Percentiles rank a stretch among this genome's conserved stretches.
Conservation (phyloP, 2,797 vertebrate species). For the Vespertilio murinus region DNA sequence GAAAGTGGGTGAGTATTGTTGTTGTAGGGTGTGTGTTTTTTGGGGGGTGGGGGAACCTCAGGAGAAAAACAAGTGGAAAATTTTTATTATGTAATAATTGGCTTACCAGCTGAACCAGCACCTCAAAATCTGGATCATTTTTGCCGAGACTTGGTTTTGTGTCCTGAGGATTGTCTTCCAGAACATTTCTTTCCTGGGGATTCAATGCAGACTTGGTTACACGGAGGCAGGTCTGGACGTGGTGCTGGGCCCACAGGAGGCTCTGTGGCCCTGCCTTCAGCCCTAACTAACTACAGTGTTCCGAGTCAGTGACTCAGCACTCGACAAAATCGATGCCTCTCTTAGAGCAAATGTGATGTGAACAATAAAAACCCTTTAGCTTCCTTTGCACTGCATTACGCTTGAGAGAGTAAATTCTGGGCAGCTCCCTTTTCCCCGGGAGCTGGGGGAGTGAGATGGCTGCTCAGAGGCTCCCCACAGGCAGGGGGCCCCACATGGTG, state of each 20-base stretch:
- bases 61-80: background rate
- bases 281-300: rapidly evolving
- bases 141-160: background rate
- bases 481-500: background rate
- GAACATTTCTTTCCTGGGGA: slow-evolving; percentile 45
- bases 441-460: rapidly evolving
- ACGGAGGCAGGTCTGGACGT: background rate
- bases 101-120: slow-evolving; percentile 52
- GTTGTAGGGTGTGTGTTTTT: background rate
- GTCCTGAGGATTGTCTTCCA: slow-evolving; percentile 5
- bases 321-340: background rate
- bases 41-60: background rate
- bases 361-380: background rate
- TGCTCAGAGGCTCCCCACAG: background rate
- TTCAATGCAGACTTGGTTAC: slow-evolving; percentile 16
- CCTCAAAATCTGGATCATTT: background rate
- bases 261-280: no score
- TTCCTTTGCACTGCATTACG: background rate
- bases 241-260: background rate
- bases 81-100: no score
- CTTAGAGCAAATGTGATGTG: background rate
- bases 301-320: background rate
- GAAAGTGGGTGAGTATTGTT: background rate
- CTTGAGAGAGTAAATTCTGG: background rate
- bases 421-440: background rate